phyloP scores from a whole-genome alignment of 1,140 invertebrate genomes.

The Aradophagus sp. region DNA sequence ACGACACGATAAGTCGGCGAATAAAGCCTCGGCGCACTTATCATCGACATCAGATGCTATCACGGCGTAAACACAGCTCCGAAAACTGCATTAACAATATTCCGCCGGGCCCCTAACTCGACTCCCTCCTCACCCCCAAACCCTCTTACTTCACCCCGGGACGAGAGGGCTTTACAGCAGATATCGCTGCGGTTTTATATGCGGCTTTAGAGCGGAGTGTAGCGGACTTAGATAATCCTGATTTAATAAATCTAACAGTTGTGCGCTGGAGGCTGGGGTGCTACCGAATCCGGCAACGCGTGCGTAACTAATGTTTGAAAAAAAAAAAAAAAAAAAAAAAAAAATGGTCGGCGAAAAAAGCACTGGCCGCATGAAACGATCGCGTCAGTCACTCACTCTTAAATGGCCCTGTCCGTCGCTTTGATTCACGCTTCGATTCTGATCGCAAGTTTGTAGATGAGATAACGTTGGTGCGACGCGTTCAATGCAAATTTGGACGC shows the following conservation, averaged over 20 bases:
- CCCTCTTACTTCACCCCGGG: constrained; percentile 20
- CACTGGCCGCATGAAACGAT: constrained; percentile 25
- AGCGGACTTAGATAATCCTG: constrained; percentile 74
- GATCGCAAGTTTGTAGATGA: not conserved
- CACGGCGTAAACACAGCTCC: constrained; percentile 28
- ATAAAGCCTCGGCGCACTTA: constrained; percentile 43
- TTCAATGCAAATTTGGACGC: too few species aligned
- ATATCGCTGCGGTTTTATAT: constrained; percentile 72
- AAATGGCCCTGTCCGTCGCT: constrained; percentile 8
- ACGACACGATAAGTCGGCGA: constrained; percentile 47
- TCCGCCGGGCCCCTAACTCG: constrained; percentile 14
- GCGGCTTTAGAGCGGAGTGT: constrained; percentile 70
- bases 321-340: too few species aligned
- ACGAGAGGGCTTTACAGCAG: constrained; percentile 60
- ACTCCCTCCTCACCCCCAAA: not conserved
- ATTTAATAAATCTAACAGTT: constrained; percentile 77
- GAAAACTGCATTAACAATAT: constrained; percentile 59
- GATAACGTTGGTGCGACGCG: too few species aligned
- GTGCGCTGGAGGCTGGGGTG: constrained; percentile 60
- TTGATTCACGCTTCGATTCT: not conserved
- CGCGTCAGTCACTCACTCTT: constrained; percentile 37
- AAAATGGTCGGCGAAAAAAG: constrained; percentile 47
- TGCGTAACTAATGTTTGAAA: constrained; percentile 73
- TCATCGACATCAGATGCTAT: constrained; percentile 50
- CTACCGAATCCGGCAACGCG: constrained; percentile 62